Evolutionary conservation across 2,797 vertebrate species (phyloP).

Genomic region (Peromyscus attwateri): DNA sequence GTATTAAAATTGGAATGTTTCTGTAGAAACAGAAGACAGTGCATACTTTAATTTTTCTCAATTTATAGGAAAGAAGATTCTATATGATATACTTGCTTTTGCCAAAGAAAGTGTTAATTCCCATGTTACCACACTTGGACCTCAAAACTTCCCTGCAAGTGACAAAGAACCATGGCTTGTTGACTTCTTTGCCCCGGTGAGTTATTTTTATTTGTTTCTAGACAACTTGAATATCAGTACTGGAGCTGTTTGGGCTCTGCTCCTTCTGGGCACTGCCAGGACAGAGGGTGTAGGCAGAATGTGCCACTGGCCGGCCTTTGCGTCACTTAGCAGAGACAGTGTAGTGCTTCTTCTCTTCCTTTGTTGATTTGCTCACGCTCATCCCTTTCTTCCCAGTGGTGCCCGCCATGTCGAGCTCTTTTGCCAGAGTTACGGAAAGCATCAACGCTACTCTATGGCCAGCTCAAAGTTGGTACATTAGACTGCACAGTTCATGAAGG

Average conservation of each 20-base stretch:
- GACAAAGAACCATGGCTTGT: slow-evolving; percentile 98
- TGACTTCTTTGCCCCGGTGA: slow-evolving; percentile 98
- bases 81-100: slow-evolving; percentile 97
- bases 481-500: slow-evolving; percentile 96
- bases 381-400: slow-evolving; percentile 92
- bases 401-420: slow-evolving; percentile 96
- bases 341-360: background rate
- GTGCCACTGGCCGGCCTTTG: background rate
- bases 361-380: slow-evolving; percentile 29
- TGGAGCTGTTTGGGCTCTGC: background rate
- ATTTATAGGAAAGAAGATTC: slow-evolving; percentile 93
- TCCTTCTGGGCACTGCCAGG: background rate
- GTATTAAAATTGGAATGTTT: slow-evolving; percentile 51
- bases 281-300: background rate
- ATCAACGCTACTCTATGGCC: slow-evolving; percentile 95
- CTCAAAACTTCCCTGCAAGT: slow-evolving; percentile 96
- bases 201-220: slow-evolving; percentile 78
- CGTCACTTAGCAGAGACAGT: background rate
- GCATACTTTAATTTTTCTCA: slow-evolving; percentile 70
- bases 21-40: background rate
- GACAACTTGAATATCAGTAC: background rate
- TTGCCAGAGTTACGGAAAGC: slow-evolving; percentile 97
- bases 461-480: slow-evolving; percentile 95
- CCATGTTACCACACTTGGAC: slow-evolving; percentile 95
- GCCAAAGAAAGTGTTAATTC: slow-evolving; percentile 96